Percentiles rank a stretch among this genome's conserved stretches.
These are phyloP conservation scores for Invenusta paracnida DNA, from an alignment of 2,888 invertebrate genomes.

Conservation along the genomic window DNA sequence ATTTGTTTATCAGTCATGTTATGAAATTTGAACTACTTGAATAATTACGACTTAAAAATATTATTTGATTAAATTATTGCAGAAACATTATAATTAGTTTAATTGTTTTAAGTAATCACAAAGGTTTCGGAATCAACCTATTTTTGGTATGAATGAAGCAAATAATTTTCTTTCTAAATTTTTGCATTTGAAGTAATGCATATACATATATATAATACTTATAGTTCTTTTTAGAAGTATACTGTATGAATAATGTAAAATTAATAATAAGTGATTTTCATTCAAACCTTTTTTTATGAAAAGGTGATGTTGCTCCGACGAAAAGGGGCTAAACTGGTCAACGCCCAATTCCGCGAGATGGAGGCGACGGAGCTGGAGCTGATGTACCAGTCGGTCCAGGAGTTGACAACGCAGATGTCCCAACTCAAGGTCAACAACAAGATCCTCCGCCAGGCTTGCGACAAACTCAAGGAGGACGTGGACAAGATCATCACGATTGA, in stretches of 20 bases:
- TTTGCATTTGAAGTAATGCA: neutral
- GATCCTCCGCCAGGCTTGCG: conserved; percentile 42
- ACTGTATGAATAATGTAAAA: neutral
- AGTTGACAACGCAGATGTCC: conserved; percentile 39
- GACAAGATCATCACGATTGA: conserved; percentile 41
- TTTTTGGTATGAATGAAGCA: no score
- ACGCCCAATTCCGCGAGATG: conserved; percentile 38
- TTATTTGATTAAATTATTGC: no score
- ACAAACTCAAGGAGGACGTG: conserved; percentile 40
- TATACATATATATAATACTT: neutral
- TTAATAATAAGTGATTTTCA: neutral
- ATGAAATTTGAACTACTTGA: no score
- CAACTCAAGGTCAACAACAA: conserved; percentile 38
- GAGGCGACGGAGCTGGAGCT: conserved; percentile 33
- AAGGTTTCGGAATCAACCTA: no score
- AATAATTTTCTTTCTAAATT: no score
- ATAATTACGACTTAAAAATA: no score
- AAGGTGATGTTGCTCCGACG: conserved; percentile 38
- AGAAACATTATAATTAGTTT: no score
- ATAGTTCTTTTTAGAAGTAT: no score
- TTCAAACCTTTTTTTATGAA: neutral
- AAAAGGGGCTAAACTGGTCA: conserved; percentile 37
- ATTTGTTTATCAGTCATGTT: no score
- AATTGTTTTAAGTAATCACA: no score
- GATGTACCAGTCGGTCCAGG: conserved; percentile 42